Evolutionary conservation across 2,888 invertebrate species (phyloP).

Genomic region (Thereva nobilitata): DNA sequence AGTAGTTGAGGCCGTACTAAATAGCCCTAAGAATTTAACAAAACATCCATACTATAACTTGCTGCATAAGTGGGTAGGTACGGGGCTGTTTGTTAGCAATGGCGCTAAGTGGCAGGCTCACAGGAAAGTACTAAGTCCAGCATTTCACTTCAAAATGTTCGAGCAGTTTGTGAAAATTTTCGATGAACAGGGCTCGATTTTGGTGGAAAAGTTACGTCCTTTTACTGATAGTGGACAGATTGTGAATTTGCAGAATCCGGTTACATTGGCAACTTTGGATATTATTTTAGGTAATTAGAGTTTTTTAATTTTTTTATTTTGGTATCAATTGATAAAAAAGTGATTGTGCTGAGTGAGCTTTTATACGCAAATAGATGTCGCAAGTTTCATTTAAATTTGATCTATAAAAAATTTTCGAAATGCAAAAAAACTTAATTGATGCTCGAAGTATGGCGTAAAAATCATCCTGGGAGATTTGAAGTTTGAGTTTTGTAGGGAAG

Average conservation of each 20-base stretch:
- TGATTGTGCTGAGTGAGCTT: too few species aligned
- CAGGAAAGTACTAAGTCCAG: constrained; percentile 74
- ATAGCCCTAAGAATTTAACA: constrained; percentile 48
- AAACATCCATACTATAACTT: constrained; percentile 51
- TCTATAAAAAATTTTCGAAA: too few species aligned
- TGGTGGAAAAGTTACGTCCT: constrained; percentile 62
- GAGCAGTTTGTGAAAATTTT: constrained; percentile 74
- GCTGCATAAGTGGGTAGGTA: constrained; percentile 52
- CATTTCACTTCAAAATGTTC: constrained; percentile 78
- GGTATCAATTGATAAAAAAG: neutral
- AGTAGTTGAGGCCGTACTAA: constrained; percentile 49
- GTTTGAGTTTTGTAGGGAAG: too few species aligned
- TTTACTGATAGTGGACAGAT: constrained; percentile 50
- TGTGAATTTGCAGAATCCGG: constrained; percentile 66
- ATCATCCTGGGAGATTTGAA: too few species aligned
- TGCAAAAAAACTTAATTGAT: too few species aligned
- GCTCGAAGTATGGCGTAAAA: too few species aligned
- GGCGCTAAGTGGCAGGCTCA: constrained; percentile 66
- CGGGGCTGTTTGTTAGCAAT: constrained; percentile 51
- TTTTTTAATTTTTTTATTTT: neutral
- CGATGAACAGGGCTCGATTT: constrained; percentile 64
- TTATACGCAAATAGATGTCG: too few species aligned
- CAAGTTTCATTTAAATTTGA: too few species aligned
- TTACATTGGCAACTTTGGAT: constrained; percentile 65
- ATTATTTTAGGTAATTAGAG: constrained; percentile 56